Evolutionary conservation across 2,888 invertebrate genomes (phyloP).

Genomic region (Siphonodentalium dalli): DNA sequence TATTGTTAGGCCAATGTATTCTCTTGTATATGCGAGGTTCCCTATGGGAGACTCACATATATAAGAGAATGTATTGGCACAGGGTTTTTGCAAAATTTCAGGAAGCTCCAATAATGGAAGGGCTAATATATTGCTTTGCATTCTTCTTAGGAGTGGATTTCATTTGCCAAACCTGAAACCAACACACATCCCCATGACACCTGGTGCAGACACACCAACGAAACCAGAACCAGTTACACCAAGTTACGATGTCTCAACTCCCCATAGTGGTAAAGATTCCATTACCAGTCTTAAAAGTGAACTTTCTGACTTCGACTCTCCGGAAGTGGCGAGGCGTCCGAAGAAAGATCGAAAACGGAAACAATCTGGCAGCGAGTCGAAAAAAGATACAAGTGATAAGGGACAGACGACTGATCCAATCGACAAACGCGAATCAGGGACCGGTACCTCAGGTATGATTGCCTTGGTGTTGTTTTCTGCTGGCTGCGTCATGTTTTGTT

Average conservation of each 20-base stretch:
- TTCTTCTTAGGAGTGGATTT: constrained; percentile 44
- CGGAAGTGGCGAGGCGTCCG: constrained; percentile 27
- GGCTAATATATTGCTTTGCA: background rate
- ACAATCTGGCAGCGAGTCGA: constrained; percentile 22
- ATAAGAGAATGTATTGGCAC: too few relatives aligned
- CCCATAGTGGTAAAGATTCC: constrained; percentile 53
- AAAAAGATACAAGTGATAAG: constrained; percentile 49
- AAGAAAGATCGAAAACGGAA: constrained; percentile 27
- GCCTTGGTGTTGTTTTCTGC: too few relatives aligned
- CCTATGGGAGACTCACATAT: too few relatives aligned
- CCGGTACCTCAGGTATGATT: too few relatives aligned
- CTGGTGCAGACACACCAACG: constrained; percentile 69
- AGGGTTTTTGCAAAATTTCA: too few relatives aligned
- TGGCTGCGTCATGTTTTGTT: too few relatives aligned
- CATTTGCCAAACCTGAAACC: constrained; percentile 52
- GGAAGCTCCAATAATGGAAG: too few relatives aligned
- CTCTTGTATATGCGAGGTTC: too few relatives aligned
- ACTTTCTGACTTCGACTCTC: constrained; percentile 52
- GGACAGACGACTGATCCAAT: constrained; percentile 55
- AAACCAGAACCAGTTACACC: constrained; percentile 66
- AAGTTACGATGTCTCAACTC: constrained; percentile 56
- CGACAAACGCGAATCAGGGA: constrained; percentile 45
- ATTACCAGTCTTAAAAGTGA: constrained; percentile 62
- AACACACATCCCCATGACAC: constrained; percentile 42
- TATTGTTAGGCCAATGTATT: too few relatives aligned